Evolutionary conservation across 1,140 invertebrate species (phyloP).

Genomic region (Bombus picipes): DNA sequence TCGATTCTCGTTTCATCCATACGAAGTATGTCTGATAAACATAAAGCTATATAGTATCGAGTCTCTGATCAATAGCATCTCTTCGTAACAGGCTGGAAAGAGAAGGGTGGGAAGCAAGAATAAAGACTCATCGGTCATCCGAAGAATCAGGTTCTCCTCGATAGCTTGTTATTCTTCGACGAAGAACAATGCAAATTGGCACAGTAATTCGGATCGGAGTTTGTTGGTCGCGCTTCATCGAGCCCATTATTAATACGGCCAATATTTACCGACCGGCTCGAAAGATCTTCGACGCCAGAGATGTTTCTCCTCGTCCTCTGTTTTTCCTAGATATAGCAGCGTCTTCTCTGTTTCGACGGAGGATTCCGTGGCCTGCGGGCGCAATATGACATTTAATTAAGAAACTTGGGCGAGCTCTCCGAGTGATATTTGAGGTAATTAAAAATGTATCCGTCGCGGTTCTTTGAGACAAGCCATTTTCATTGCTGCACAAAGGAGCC

Average conservation of each 20-base stretch:
- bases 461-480: conserved; percentile 81
- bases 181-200: conserved; percentile 54
- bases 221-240: conserved; percentile 34
- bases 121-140: conserved; percentile 12
- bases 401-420: conserved; percentile 71
- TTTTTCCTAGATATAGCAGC: background rate
- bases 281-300: conserved; percentile 24
- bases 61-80: background rate
- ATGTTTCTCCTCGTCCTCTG: background rate
- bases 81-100: too few species aligned
- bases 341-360: conserved; percentile 13
- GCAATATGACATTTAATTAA: conserved; percentile 83
- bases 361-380: conserved; percentile 57
- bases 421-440: conserved; percentile 82
- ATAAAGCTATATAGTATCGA: background rate
- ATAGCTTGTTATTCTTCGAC: conserved; percentile 34
- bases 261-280: conserved; percentile 44
- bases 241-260: conserved; percentile 47
- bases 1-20: background rate
- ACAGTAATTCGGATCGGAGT: conserved; percentile 36
- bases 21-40: background rate
- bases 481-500: conserved; percentile 79
- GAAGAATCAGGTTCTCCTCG: conserved; percentile 16
- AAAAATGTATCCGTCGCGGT: conserved; percentile 82
- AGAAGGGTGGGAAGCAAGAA: background rate